Evolutionary conservation across 2,888 invertebrate genomes (phyloP), one percentile per base, ranked within the genome.

Genomic region (Resseliella maxima): DNA sequence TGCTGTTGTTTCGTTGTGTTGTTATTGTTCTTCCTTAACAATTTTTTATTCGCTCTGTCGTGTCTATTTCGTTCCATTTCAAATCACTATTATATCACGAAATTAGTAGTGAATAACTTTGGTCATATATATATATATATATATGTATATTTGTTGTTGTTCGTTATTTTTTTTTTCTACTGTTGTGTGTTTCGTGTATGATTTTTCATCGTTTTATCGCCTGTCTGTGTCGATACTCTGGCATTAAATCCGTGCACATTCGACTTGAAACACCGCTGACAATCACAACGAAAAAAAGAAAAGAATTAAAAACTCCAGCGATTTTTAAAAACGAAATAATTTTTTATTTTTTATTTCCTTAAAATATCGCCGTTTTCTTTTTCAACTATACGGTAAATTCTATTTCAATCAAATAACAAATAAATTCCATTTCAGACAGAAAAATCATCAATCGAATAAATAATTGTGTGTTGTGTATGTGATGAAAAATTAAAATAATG

Each of bases 181-280:
- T n/a, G n/a, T n/a, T n/a, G n/a, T n/a, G n/a, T 41, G 41, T 24
- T 59, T 59, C 59, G 59, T 59, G 59, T 59, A 27, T 59, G 2
- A 59, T 12, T 59, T 59, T 50, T 27, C 18, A 72, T n/a, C 72
- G n/a, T 72, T 18, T 35, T 72, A 72, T 72, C 72, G 72, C 31
- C 31, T 72, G n/a, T n/a, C 31, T 31, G 72, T 72, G 72, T 72
- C 72, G 72, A 72, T 35, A 72, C 72, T 72, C 18, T 72, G 18
- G 72, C 35, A 59, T 2, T 31, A 31, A 72, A 31, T 72, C 72
- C 31, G 72, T 72, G 72, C 31, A 72, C 72, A 72, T 72, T 72
- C 72, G 72, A n/a, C 31, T 15, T 15, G 72, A 72, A n/a, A n/a
- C n/a, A 31, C 59, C 72, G 72, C 72, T 31, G 31, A n/a, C n/a